Conservation (phyloP, 2,888 invertebrate genomes). For the Galeruca laticollis region DNA sequence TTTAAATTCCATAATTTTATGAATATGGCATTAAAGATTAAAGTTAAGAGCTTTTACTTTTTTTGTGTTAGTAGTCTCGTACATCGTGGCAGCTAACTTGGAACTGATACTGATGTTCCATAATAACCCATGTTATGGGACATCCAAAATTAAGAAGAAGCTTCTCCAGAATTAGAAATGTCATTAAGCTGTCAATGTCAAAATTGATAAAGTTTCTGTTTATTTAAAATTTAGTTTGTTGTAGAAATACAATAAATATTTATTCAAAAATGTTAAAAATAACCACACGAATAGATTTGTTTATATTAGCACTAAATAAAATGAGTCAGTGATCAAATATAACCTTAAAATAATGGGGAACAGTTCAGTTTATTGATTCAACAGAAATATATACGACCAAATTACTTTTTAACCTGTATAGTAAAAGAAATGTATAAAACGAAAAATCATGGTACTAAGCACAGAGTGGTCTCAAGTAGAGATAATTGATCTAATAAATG, state of each 20-base stretch:
- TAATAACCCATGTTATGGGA: background rate
- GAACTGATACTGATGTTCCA: background rate
- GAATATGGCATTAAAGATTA: background rate
- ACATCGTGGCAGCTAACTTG: background rate
- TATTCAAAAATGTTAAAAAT: slow-evolving; percentile 8
- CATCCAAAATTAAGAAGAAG: no score
- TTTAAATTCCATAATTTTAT: slow-evolving; percentile 14
- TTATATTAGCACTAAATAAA: slow-evolving; percentile 5
- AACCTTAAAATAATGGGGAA: background rate
- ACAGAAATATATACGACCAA: slow-evolving; percentile 1
- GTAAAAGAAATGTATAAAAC: slow-evolving; percentile 40
- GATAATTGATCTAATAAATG: slow-evolving; percentile 97
- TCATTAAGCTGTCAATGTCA: slow-evolving; percentile 13
- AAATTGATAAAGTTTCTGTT: slow-evolving; percentile 3
- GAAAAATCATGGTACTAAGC: slow-evolving; percentile 67
- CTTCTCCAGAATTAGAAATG: background rate
- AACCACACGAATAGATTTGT: background rate
- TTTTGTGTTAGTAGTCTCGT: background rate
- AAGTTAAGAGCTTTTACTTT: background rate
- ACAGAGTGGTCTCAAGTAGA: slow-evolving; percentile 99
- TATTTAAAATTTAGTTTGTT: slow-evolving; percentile 4
- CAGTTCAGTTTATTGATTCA: slow-evolving; percentile 15
- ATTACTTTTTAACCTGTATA: background rate
- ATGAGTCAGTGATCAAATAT: slow-evolving; percentile 7
- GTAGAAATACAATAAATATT: slow-evolving; percentile 1